A percentile compares a stretch with the other conserved stretches of the same genome.
Conservation (phyloP, 2,888 invertebrate genomes). For the Yponomeuta cagnagella region DNA sequence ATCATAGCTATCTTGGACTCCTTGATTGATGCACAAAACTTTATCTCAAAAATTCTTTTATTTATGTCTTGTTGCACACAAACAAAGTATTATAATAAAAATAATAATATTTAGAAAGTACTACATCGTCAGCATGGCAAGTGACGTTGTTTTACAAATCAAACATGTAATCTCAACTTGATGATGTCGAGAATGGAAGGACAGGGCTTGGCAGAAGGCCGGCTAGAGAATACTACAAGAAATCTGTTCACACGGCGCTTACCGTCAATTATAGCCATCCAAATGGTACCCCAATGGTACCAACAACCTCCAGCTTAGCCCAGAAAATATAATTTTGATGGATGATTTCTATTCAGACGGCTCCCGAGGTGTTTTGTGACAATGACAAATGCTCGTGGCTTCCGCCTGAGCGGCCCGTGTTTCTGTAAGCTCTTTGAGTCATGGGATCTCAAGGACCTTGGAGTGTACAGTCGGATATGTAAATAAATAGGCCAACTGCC, state of each 20-base stretch:
- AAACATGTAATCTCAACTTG: too few relatives aligned
- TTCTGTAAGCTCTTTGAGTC: not conserved
- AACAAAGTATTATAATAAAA: too few relatives aligned
- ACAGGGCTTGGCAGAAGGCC: too few relatives aligned
- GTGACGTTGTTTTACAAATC: too few relatives aligned
- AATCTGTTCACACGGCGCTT: not conserved
- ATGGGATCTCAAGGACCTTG: not conserved
- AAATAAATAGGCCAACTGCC: not conserved
- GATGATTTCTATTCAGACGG: constrained; percentile 33
- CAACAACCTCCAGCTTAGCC: not conserved
- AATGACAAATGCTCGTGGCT: constrained; percentile 33
- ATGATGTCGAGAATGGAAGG: too few relatives aligned
- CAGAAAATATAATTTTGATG: constrained; percentile 20
- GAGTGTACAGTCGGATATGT: not conserved
- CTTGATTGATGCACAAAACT: too few relatives aligned
- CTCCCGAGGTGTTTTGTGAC: constrained; percentile 34
- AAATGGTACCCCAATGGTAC: not conserved
- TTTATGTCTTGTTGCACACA: too few relatives aligned
- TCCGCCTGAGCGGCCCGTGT: not conserved
- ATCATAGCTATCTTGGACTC: too few relatives aligned
- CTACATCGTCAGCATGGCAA: too few relatives aligned
- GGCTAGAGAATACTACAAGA: too few relatives aligned
- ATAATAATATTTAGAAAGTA: too few relatives aligned
- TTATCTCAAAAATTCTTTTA: too few relatives aligned
- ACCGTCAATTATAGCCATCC: not conserved